Conservation (phyloP, 2,888 invertebrate species). For the Neoascia interrupta region DNA sequence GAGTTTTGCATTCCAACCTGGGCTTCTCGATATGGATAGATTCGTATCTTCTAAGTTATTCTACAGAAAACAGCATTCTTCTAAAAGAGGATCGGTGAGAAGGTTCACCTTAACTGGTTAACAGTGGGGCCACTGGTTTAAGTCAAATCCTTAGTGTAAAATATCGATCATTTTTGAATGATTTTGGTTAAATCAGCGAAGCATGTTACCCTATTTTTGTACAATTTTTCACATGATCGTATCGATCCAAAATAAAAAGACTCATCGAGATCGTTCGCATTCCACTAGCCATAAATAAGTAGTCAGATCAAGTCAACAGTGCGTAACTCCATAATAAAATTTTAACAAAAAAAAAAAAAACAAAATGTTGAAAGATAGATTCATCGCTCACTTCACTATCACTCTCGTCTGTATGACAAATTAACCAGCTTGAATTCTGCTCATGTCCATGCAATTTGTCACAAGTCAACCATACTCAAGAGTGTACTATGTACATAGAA, state of each 20-base stretch:
- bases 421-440: constrained; percentile 32
- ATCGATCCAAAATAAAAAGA: too few relatives aligned
- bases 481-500: constrained; percentile 12
- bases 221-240: too few relatives aligned
- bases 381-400: not conserved
- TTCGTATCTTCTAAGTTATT: constrained; percentile 27
- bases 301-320: constrained; percentile 28
- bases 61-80: constrained; percentile 37
- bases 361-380: constrained; percentile 1
- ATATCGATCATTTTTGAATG: not conserved
- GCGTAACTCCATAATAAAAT: constrained; percentile 41
- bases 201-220: too few relatives aligned
- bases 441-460: constrained; percentile 40
- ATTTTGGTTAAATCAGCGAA: too few relatives aligned
- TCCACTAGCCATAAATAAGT: constrained; percentile 36
- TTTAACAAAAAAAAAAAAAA: constrained; percentile 6
- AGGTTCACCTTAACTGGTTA: too few relatives aligned
- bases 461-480: constrained; percentile 39
- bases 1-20: constrained; percentile 28
- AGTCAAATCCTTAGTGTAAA: too few relatives aligned
- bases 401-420: constrained; percentile 14
- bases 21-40: constrained; percentile 19
- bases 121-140: constrained; percentile 27
- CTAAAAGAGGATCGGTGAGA: too few relatives aligned
- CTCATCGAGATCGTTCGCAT: too few relatives aligned